These are phyloP conservation scores for Sycophila sp. DNA, from an alignment of 1,140 invertebrate species.

Conservation along the genomic window DNA sequence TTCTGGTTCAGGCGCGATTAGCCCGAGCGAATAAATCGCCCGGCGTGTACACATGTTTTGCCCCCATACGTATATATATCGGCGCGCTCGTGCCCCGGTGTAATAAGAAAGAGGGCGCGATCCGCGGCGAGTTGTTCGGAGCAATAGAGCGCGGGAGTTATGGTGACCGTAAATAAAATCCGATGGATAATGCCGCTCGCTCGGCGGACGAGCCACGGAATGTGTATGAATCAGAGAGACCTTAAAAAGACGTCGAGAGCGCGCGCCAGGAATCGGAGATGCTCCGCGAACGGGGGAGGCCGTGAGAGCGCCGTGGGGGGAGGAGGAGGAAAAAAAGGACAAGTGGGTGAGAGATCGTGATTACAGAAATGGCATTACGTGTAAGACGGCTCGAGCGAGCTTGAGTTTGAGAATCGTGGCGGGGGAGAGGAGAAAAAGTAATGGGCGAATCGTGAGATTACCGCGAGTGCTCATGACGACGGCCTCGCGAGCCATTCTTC, in stretches of 20 bases:
- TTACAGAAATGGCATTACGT: conserved; percentile 32
- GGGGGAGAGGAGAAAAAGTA: neutral
- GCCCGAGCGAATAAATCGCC: conserved; percentile 51
- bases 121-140: conserved; percentile 31
- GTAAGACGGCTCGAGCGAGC: neutral
- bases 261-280: no score
- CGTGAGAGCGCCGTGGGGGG: neutral
- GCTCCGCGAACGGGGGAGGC: neutral
- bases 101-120: neutral
- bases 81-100: no score
- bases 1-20: no score
- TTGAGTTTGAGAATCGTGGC: neutral
- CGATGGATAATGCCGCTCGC: conserved; percentile 36
- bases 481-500: no score
- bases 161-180: conserved; percentile 62
- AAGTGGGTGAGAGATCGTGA: conserved; percentile 34
- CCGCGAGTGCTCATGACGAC: no score
- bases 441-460: conserved; percentile 7
- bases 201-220: neutral
- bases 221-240: conserved; percentile 16
- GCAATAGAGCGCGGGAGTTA: conserved; percentile 54
- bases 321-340: no score
- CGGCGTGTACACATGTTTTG: conserved; percentile 46
- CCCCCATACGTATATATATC: neutral
- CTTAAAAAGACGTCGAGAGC: neutral